Evolutionary conservation across 1,140 invertebrate species (phyloP).

Genomic region (Habropoda laboriosa): DNA sequence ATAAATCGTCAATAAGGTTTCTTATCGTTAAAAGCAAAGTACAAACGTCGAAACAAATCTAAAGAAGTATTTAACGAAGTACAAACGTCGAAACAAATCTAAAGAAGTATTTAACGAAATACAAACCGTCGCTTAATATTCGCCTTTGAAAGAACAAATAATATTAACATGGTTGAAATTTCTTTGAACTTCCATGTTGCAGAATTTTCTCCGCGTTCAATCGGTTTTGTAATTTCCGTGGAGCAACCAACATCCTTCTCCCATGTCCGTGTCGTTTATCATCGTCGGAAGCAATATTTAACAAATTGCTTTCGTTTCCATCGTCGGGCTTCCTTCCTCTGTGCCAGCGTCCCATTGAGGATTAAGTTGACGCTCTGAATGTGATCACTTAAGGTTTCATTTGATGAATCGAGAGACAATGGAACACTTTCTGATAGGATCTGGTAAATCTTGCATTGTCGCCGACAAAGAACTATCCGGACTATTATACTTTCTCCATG

Average conservation of each 20-base stretch:
- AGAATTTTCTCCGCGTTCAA: neutral
- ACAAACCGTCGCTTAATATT: no score
- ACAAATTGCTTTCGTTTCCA: constrained; percentile 69
- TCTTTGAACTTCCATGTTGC: no score
- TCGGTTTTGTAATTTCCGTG: constrained; percentile 29
- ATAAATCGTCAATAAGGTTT: no score
- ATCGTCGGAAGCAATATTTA: constrained; percentile 66
- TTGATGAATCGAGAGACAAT: constrained; percentile 65
- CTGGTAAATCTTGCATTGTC: constrained; percentile 32
- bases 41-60: no score
- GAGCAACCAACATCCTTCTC: constrained; percentile 1
- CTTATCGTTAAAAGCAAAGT: no score
- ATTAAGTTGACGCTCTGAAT: constrained; percentile 55
- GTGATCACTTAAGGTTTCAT: constrained; percentile 57
- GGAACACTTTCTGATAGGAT: constrained; percentile 27
- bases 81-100: no score
- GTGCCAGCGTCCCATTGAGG: constrained; percentile 14
- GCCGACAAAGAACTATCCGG: constrained; percentile 29
- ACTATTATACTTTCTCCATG: no score
- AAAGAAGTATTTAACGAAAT: no score
- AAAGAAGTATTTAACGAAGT: no score
- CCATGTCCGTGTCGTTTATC: constrained; percentile 48
- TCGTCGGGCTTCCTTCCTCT: constrained; percentile 51
- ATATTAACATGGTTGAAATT: no score
- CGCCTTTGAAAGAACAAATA: no score